Percentiles rank a stretch among this genome's conserved stretches.
Conservation (phyloP, 1,140 invertebrate species). For the Saccostrea glomerata region DNA sequence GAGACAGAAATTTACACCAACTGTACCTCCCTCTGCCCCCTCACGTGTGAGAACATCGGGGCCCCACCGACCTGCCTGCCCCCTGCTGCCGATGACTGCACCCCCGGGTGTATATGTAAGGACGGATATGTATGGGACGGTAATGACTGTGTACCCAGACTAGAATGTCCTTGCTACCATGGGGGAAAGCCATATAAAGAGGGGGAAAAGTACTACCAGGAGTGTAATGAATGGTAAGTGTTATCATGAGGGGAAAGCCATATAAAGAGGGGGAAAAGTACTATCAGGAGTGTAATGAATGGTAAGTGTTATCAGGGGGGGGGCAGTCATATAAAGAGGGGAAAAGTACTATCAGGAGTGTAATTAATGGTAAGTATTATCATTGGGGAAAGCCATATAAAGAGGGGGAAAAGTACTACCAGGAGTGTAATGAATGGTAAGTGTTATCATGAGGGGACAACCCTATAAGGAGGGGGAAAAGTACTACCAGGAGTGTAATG, state of each 20-base stretch:
- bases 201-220: conserved; percentile 86
- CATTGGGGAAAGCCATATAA: conserved; percentile 89
- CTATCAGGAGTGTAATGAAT: conserved; percentile 90
- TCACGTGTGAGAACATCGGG: conserved; percentile 91
- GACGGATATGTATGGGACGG: conserved; percentile 83
- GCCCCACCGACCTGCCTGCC: conserved; percentile 77
- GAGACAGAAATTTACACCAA: conserved; percentile 85
- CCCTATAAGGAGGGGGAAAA: conserved; percentile 86
- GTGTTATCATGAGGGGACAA: conserved; percentile 60
- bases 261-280: conserved; percentile 88
- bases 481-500: conserved; percentile 90
- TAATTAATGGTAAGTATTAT: conserved; percentile 89
- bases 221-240: conserved; percentile 90
- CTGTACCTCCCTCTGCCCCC: conserved; percentile 86
- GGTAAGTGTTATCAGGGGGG: conserved; percentile 83
- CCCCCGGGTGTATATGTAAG: conserved; percentile 87
- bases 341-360: conserved; percentile 89
- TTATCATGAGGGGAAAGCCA: conserved; percentile 83
- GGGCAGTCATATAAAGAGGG: conserved; percentile 87
- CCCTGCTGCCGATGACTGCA: conserved; percentile 79
- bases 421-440: conserved; percentile 91
- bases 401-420: conserved; percentile 87
- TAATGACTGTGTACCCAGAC: conserved; percentile 85
- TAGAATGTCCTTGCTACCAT: conserved; percentile 92
- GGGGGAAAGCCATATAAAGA: conserved; percentile 88